These are phyloP conservation scores for Bombus confusus DNA, from an alignment of 1,140 invertebrate species.

Conservation along the genomic window DNA sequence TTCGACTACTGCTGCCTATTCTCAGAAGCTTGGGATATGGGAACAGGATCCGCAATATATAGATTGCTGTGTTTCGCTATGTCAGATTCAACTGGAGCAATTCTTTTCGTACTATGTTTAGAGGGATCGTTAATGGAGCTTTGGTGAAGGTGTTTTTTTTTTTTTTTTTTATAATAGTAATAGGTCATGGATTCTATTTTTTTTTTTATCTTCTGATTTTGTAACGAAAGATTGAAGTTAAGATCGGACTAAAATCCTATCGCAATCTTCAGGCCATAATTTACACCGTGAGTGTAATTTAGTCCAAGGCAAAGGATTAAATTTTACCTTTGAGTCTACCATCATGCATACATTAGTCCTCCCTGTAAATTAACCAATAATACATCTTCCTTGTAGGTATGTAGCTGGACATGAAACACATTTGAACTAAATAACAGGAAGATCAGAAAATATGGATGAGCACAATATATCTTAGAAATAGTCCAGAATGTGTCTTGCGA, in stretches of 20 bases:
- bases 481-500: slow-evolving; percentile 6
- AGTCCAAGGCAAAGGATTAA: not conserved
- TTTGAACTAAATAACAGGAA: not conserved
- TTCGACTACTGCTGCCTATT: slow-evolving; percentile 40
- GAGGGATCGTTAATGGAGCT: too few species aligned
- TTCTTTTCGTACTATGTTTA: too few species aligned
- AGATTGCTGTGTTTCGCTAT: not conserved
- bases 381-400: not conserved
- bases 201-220: too few species aligned
- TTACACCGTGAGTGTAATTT: not conserved
- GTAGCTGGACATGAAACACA: not conserved
- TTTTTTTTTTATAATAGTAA: too few species aligned
- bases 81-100: not conserved
- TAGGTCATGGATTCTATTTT: too few species aligned
- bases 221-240: too few species aligned
- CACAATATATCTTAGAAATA: slow-evolving; percentile 4
- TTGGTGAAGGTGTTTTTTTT: too few species aligned
- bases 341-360: not conserved
- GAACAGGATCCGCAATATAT: not conserved
- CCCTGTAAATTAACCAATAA: not conserved
- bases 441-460: not conserved
- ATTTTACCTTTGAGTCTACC: not conserved
- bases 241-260: not conserved
- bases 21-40: slow-evolving; percentile 11
- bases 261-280: not conserved